phyloP scores from a whole-genome alignment of 2,113 vertebrate species.

The Oryzias celebensis region DNA sequence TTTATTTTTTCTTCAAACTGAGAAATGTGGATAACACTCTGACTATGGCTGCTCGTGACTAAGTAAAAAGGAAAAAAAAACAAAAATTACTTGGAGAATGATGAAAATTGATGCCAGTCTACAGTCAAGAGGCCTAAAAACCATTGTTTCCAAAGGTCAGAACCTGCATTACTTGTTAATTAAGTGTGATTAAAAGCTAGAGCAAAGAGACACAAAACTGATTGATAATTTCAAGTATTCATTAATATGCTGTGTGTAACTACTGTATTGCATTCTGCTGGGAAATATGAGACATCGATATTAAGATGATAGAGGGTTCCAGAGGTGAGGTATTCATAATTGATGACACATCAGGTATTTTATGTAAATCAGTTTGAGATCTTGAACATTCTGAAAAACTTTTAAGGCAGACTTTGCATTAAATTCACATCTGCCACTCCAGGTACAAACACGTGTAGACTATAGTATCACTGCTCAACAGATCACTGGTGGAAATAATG shows the following conservation, averaged over 20 bases:
- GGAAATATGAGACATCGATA: constrained; percentile 3
- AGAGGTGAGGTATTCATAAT: too few species aligned
- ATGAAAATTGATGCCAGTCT: not conserved
- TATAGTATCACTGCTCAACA: too few species aligned
- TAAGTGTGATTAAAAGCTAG: not conserved
- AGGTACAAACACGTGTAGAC: too few species aligned
- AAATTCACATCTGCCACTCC: too few species aligned
- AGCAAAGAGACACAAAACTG: not conserved
- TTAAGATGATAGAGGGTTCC: too few species aligned
- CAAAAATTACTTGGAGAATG: not conserved
- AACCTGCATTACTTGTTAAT: constrained; percentile 5
- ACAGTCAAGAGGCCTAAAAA: not conserved
- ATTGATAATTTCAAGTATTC: not conserved
- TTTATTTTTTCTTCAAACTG: not conserved
- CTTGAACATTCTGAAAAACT: too few species aligned
- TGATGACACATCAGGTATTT: too few species aligned
- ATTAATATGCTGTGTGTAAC: not conserved
- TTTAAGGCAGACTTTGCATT: too few species aligned
- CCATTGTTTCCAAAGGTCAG: not conserved
- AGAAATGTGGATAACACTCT: not conserved
- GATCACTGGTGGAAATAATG: too few species aligned
- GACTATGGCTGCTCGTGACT: not conserved
- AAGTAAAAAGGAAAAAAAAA: not conserved
- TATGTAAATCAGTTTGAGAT: too few species aligned
- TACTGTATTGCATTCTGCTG: not conserved